A percentile compares a stretch with the other conserved stretches of the same genome.
Conservation (phyloP, 1,140 invertebrate species). For the Atta texana region DNA sequence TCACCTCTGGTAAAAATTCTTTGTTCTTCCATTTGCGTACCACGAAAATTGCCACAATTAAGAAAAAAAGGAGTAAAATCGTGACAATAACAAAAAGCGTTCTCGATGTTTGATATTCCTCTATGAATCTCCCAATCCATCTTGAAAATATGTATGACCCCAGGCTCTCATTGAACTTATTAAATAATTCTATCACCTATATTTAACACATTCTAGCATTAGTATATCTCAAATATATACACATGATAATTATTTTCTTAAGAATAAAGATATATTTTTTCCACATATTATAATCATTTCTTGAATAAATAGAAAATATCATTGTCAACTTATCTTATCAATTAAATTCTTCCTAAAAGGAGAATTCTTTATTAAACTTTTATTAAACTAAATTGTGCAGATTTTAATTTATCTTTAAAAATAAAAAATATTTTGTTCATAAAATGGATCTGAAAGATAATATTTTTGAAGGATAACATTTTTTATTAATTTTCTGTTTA, state of each 20-base stretch:
- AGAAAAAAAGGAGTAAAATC: slow-evolving; percentile 70
- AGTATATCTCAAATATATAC: background rate
- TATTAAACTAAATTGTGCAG: background rate
- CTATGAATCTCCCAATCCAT: slow-evolving; percentile 83
- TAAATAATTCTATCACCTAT: slow-evolving; percentile 82
- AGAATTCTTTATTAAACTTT: background rate
- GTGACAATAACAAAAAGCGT: slow-evolving; percentile 72
- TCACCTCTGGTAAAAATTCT: slow-evolving; percentile 86
- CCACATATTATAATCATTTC: slow-evolving; percentile 23
- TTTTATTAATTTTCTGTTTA: background rate
- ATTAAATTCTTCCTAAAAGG: background rate
- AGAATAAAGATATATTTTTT: background rate
- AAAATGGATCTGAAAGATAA: background rate
- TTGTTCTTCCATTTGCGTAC: slow-evolving; percentile 85
- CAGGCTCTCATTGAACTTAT: slow-evolving; percentile 79
- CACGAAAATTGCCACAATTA: slow-evolving; percentile 73
- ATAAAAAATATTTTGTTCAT: background rate
- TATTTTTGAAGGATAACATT: no score
- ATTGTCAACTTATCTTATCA: background rate
- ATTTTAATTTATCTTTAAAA: background rate
- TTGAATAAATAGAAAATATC: slow-evolving; percentile 27
- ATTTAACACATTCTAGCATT: slow-evolving; percentile 24
- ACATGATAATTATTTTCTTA: slow-evolving; percentile 9
- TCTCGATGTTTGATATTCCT: slow-evolving; percentile 80
- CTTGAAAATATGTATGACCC: slow-evolving; percentile 81